phyloP scores from a whole-genome alignment of 2,113 vertebrate species.

The Grammomys dolichurus region DNA sequence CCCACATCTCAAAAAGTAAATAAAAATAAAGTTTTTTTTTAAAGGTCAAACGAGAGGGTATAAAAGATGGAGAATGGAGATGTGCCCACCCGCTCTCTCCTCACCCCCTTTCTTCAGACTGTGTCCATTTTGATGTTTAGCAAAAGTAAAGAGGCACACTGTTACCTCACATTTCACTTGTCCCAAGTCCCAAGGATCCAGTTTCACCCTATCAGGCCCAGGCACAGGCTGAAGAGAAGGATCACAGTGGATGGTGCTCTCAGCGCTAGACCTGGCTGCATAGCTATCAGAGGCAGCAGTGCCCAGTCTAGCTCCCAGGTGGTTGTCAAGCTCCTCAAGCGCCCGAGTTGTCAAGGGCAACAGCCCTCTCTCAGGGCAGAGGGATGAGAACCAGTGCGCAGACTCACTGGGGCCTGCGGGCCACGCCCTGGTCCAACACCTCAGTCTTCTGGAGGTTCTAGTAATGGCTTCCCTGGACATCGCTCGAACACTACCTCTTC shows the following conservation, averaged over 20 bases:
- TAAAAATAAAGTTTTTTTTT: neutral
- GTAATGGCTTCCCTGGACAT: fast-evolving
- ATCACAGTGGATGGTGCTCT: neutral
- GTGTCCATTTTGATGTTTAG: neutral
- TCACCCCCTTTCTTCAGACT: neutral
- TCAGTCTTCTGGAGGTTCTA: fast-evolving
- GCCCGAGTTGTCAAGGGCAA: neutral
- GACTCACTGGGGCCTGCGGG: neutral
- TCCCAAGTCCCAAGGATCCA: neutral
- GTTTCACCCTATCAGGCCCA: neutral
- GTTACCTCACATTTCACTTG: slow-evolving; percentile 50
- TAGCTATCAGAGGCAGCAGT: neutral
- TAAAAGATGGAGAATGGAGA: neutral
- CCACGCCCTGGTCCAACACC: fast-evolving
- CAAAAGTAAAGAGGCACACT: neutral
- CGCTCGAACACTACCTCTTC: fast-evolving
- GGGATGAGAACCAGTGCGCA: neutral
- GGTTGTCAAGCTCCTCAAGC: neutral
- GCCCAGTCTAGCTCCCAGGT: neutral
- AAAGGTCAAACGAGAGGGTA: neutral
- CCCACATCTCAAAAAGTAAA: neutral
- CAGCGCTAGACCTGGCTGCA: neutral
- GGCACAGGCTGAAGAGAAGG: neutral
- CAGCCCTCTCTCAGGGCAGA: fast-evolving
- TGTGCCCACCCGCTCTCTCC: no score